phyloP scores from a whole-genome alignment of 2,888 invertebrate genomes.

The Campopleginae sp. region DNA sequence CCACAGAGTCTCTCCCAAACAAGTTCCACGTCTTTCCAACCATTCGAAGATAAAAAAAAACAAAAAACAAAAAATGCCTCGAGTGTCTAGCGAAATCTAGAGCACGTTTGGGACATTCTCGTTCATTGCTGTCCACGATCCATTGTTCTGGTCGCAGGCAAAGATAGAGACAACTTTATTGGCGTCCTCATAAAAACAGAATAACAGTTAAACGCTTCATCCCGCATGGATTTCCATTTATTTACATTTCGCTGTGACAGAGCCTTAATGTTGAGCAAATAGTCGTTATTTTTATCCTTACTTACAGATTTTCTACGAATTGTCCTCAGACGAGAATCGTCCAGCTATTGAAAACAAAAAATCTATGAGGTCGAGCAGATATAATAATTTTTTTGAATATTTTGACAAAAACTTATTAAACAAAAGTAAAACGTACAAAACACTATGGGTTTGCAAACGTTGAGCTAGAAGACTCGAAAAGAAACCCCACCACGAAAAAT shows the following conservation, averaged over 20 bases:
- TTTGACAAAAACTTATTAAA: not conserved
- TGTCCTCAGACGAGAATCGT: no score
- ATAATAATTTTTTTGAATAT: not conserved
- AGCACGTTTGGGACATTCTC: not conserved
- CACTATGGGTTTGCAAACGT: not conserved
- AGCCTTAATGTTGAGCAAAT: not conserved
- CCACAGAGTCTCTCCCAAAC: not conserved
- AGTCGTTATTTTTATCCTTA: no score
- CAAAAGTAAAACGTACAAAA: not conserved
- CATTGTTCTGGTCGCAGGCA: not conserved
- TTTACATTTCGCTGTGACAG: not conserved
- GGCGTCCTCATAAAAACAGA: not conserved
- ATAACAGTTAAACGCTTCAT: not conserved
- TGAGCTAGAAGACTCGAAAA: not conserved
- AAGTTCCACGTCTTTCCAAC: not conserved
- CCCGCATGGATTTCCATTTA: not conserved
- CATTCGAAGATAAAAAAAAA: not conserved
- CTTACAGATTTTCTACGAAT: no score
- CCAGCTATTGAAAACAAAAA: not conserved
- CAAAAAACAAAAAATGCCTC: not conserved
- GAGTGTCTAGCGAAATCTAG: not conserved
- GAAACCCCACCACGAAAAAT: not conserved
- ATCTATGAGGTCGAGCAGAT: not conserved
- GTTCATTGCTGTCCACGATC: not conserved
- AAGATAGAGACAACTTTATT: not conserved